Percentiles rank a stretch among this genome's conserved stretches.
Evolutionary conservation across 2,888 invertebrate genomes (phyloP).

Genomic region (Norana najaformis): DNA sequence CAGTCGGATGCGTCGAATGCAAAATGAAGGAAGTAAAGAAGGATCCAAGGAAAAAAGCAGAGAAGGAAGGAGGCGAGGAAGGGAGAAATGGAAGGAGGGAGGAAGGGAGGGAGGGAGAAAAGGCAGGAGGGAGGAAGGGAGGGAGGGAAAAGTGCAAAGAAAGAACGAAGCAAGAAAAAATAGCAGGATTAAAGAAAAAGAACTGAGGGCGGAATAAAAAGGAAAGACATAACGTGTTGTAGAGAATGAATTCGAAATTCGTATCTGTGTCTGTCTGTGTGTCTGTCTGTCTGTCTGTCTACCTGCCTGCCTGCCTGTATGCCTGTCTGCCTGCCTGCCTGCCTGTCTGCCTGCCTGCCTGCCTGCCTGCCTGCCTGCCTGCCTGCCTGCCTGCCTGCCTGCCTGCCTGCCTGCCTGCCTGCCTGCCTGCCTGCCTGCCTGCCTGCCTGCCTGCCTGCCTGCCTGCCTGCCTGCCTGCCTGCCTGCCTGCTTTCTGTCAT

Average conservation of each 20-base stretch:
- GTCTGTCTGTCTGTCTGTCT: neutral
- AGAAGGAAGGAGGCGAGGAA: neutral
- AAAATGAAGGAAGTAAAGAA: neutral
- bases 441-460: neutral
- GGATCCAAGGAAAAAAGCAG: neutral
- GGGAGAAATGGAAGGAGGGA: neutral
- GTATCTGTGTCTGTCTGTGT: neutral
- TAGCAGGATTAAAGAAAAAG: neutral
- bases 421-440: neutral
- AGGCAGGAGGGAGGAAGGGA: no score
- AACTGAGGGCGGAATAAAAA: neutral
- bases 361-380: neutral
- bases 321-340: neutral
- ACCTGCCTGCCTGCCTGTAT: no score
- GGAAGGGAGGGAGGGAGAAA: neutral
- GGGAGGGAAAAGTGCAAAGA: no score
- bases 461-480: neutral
- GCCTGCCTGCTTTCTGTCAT: no score
- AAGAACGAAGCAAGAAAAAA: no score
- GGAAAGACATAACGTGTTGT: neutral
- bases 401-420: neutral
- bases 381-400: neutral
- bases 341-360: neutral
- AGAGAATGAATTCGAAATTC: neutral
- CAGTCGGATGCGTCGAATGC: slow-evolving; percentile 5